Base-by-base conservation (phyloP, 2,888 invertebrate species). In the Cinara cedri region DNA sequence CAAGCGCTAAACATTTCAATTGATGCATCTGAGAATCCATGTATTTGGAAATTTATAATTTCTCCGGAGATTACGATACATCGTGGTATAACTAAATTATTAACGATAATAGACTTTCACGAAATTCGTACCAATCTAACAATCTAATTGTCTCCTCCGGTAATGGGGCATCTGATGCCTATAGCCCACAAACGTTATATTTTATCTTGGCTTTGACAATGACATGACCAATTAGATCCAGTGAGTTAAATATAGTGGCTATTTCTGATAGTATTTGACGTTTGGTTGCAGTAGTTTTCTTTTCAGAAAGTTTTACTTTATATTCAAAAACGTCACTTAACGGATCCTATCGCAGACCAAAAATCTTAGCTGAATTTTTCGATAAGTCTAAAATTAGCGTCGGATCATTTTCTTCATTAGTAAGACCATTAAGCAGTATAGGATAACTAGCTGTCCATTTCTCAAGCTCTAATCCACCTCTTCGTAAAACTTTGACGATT, bases 11-110 rank as follows among this genome's bases (percentile, higher is more conserved):
- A 83, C 10, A 82, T 82, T n/a, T 14, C 65, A 34, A 82, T 81
- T 1, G 82, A 82, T 0, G 83, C 82, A 57, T 84, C 84, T 1
- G 81, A 46, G 71, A 83, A 83, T 0, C 83, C 83, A 55, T 83
- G 82, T 1, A 83, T 21, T 62, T 83, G 57, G 1, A 68, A 3
- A n/a, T 63, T 44, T 11, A 19, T 1, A 4, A 44, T 44, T 19
- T 44, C 4, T 10, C 19, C n/a, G 13, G 10, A 1, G 1, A 3
- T 44, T 24, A 63, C 19, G 6, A 66, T 21, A 13, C n/a, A 26
- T 44, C 75, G 26, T 4, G 63, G 51, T 49, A 75, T 75, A 10
- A 14, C 9, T 24, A 75, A 3, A 10, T 46, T 9, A 19, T 62
- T 65, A 75, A 49, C 3, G 8, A n/a, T 4, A 24, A 21, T 21